A percentile compares a stretch with the other conserved stretches of the same genome.
Conservation (phyloP, 1,140 invertebrate genomes). For the Pararge aegeria region DNA sequence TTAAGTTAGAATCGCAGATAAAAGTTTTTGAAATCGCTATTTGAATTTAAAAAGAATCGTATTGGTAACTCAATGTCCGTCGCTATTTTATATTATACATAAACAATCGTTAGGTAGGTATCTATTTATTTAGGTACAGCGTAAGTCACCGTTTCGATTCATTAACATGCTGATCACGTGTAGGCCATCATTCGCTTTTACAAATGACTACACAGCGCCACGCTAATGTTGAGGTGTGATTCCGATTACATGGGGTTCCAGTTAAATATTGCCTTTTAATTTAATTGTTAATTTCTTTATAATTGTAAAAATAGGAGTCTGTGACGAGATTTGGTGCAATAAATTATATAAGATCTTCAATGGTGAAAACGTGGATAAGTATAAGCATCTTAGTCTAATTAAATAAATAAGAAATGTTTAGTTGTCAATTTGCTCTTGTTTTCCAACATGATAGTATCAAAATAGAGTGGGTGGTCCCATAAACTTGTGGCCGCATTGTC, state of each 20-base stretch:
- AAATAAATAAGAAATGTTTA: constrained; percentile 4
- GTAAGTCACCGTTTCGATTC: constrained; percentile 42
- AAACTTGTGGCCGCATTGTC: constrained; percentile 68
- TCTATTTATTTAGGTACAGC: constrained; percentile 26
- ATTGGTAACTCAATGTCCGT: neutral
- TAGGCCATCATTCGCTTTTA: constrained; percentile 51
- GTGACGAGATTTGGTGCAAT: no score
- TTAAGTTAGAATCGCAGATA: no score
- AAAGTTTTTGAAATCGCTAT: no score
- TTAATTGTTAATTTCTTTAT: constrained; percentile 14
- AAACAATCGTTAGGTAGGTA: constrained; percentile 3
- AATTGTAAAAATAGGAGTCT: no score
- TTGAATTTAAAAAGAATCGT: no score
- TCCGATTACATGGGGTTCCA: constrained; percentile 46
- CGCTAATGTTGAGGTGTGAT: constrained; percentile 45
- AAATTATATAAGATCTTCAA: neutral
- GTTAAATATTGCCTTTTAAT: constrained; percentile 24
- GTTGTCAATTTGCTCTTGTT: constrained; percentile 22
- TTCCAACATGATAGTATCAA: constrained; percentile 34
- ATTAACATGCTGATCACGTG: constrained; percentile 55
- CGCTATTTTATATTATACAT: constrained; percentile 3
- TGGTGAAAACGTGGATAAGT: neutral
- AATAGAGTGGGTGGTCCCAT: constrained; percentile 68
- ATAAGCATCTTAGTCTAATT: constrained; percentile 5
- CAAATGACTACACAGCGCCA: constrained; percentile 49